Base-by-base conservation (phyloP, 1,140 invertebrate species). In the Lepidurus packardi region DNA sequence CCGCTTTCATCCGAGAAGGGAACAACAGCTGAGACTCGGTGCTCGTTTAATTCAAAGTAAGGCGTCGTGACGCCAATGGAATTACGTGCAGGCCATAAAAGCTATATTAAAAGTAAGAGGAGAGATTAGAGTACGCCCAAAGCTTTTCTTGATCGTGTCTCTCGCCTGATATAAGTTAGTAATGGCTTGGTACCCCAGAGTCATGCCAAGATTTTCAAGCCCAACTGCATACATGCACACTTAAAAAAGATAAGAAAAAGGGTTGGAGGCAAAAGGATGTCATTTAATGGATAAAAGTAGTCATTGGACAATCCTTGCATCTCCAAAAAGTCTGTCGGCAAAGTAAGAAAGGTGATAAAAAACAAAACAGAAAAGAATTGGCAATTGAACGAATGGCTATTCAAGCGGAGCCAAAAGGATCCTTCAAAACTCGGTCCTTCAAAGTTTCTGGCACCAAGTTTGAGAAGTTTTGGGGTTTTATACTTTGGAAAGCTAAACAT, bases 371-470 rank as follows among this genome's bases (percentile, higher is more conserved):
- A 21, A 16, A 65, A 65, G 53, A 21, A 65, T 65, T 65, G 53
- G n/a, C 53, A 65, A 65, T 65, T 65, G 53, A 65, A 65, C n/a
- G 53, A 65, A 65, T 65, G 53, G 53, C 53, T 65, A 65, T n/a
- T 65, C 13, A 16, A 65, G 53, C 13, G 16, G 16, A 16, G 53
- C 53, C 53, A 65, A 34, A 34, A 65, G 53, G 53, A 65, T 16
- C 16, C 16, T 65, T 13, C 16, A 21, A 65, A 65, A n/a, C 21
- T 65, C 53, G 16, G 9, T 65, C 53, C 53, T 65, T 11, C 10
- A n/a, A 47, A n/a, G 21, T 65, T 1, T 65, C 53, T 65, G 13
- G 1, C 53, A 65, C 16, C 16, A 21, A 65, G 16, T 1, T 65
- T 21, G 16, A n/a, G 16, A 65, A 65, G 53, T 16, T 21, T 21